These are phyloP conservation scores for Steinernema feltiae DNA, from an alignment of 1,140 invertebrate genomes.

Conservation along the genomic window DNA sequence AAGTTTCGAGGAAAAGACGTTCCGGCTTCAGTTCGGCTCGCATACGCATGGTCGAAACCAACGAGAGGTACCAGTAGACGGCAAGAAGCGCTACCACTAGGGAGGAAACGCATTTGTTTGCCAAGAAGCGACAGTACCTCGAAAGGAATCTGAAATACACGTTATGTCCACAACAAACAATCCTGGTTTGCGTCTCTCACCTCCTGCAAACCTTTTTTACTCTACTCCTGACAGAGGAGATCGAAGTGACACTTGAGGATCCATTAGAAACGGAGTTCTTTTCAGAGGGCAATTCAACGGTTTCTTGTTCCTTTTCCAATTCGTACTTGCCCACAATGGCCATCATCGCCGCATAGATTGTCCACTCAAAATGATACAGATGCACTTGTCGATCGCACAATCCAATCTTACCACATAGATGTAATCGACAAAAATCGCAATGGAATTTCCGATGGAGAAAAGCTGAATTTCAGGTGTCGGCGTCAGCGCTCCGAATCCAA, in stretches of 20 bases:
- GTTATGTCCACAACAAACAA: background rate
- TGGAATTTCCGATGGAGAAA: constrained; percentile 56
- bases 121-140: constrained; percentile 44
- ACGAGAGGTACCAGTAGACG: constrained; percentile 46
- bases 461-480: constrained; percentile 57
- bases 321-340: constrained; percentile 45
- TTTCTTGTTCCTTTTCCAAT: constrained; percentile 28
- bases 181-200: background rate
- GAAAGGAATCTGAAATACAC: constrained; percentile 37
- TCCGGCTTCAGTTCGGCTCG: constrained; percentile 51
- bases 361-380: constrained; percentile 41
- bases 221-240: background rate
- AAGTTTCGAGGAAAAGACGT: constrained; percentile 47
- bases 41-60: constrained; percentile 50
- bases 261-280: background rate
- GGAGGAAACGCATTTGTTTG: constrained; percentile 42
- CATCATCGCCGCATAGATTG: constrained; percentile 51
- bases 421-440: constrained; percentile 53
- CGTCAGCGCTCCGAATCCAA: constrained; percentile 52
- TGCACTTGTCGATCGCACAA: background rate
- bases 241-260: background rate
- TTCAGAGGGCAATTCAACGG: background rate
- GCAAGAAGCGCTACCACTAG: constrained; percentile 41
- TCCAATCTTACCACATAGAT: constrained; percentile 46
- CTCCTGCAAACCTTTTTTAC: background rate